Conservation (phyloP, 2,888 invertebrate genomes). For the Glomeris marginata region DNA sequence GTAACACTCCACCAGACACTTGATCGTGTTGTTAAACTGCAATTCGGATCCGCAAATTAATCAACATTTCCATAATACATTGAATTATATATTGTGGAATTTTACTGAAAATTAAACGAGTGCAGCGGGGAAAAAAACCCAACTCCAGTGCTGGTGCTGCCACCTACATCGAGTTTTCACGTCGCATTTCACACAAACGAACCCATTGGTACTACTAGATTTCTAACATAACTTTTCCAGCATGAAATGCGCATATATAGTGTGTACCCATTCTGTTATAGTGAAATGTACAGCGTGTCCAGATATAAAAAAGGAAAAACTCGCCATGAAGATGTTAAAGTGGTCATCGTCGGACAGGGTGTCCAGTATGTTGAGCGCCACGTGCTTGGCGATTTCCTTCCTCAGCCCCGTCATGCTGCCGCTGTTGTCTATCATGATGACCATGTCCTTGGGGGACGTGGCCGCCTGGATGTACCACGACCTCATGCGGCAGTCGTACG, state of each 20-base stretch:
- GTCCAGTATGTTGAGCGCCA: constrained; percentile 73
- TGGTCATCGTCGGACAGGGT: constrained; percentile 97
- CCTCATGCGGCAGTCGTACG: constrained; percentile 80
- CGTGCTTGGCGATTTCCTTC: constrained; percentile 78
- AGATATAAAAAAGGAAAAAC: too few species aligned
- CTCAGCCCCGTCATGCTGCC: constrained; percentile 92
- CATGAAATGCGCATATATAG: too few species aligned
- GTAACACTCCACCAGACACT: constrained; percentile 71
- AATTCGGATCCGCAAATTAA: constrained; percentile 14
- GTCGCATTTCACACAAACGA: background rate
- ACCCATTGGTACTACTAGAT: too few species aligned
- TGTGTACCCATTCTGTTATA: too few species aligned
- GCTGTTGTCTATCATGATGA: constrained; percentile 85
- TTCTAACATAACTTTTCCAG: too few species aligned
- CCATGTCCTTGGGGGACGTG: constrained; percentile 91
- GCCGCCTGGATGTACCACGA: constrained; percentile 96
- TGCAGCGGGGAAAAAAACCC: background rate
- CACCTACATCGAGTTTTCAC: background rate
- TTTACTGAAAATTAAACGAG: background rate
- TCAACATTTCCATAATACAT: constrained; percentile 1
- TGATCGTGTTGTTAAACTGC: constrained; percentile 50
- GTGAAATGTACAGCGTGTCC: too few species aligned
- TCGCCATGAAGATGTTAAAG: constrained; percentile 68
- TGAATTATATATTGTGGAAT: background rate
- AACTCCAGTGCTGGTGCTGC: background rate